Evolutionary conservation across 2,113 vertebrate genomes (phyloP), one percentile per base, ranked within the genome.

Genomic region (Chroicocephalus ridibundus): DNA sequence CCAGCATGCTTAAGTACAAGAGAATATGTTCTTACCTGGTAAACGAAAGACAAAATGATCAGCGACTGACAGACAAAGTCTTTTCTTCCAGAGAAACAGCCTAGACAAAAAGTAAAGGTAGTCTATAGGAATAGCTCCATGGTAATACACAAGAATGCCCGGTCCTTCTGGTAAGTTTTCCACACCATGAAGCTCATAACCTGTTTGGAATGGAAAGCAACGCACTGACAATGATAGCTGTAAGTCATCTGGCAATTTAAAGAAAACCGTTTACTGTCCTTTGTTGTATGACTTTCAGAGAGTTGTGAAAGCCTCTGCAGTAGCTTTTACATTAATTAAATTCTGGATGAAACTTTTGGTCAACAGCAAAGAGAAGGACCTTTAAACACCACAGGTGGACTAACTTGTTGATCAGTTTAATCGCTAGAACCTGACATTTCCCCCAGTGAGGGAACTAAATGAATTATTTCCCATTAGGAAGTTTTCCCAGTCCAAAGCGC

Each of bases 101-200:
- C 96, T 98, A 66, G 99, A 98, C 95, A 99, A 98, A 96, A 99
- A 99, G 97, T 99, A 99, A 94, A 99, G 99, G 97, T 99, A 99
- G 94, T 99, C 99, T 61, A 99, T 95, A 38, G 99, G 99, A 97
- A 99, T 99, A 70, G 99, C 99, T 96, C 99, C 99, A 29, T 99
- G 99, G 94, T 99, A 99, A 95, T 99, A 99, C 70, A 99, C 99
- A 44, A 99, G 98, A 89, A 99, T 98, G 20, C 98, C 99, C 21
- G 99, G 98, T 80, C 99, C 99, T 97, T 99, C 95, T 66, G 98
- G 98, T 78, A 98, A 94, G 93, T 98, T 98, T 95, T 97, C 94
- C 93, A 98, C 96, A 26, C 98, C 98, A 52, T 98, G 97, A 89
- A 98, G 96, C 93, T 98, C 98, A 93, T 98, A 98, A 97, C 98